A percentile compares a stretch with the other conserved stretches of the same genome.
Conservation (phyloP, 2,888 invertebrate genomes). For the Onchidella celtica region DNA sequence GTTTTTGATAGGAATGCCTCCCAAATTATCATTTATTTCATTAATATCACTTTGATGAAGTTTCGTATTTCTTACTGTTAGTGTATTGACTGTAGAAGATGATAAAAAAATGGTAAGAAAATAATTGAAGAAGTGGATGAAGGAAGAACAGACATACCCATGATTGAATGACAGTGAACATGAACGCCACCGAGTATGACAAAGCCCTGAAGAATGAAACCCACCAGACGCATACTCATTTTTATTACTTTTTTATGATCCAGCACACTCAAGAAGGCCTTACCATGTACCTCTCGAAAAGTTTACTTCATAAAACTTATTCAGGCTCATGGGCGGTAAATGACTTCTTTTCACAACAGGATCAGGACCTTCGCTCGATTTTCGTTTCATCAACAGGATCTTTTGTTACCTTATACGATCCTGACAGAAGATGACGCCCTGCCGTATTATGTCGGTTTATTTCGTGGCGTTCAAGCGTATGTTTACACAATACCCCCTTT, state of each 20-base stretch:
- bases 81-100: no score
- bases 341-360: conserved; percentile 12
- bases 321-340: conserved; percentile 1
- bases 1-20: no score
- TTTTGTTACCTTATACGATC: not conserved
- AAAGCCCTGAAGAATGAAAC: no score
- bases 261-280: not conserved
- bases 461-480: not conserved
- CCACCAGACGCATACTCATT: not conserved
- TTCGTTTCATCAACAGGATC: not conserved
- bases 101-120: no score
- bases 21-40: no score
- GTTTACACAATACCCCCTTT: not conserved
- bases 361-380: not conserved
- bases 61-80: no score
- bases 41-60: no score
- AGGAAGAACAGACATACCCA: no score
- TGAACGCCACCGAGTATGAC: no score
- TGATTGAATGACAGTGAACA: no score
- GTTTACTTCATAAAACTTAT: not conserved
- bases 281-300: not conserved
- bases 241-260: not conserved
- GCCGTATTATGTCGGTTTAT: not conserved
- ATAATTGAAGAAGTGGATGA: no score
- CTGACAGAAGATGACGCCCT: not conserved